A percentile compares a stretch with the other conserved stretches of the same genome.
These are phyloP conservation scores for Junonia oenone DNA, from an alignment of 2,888 invertebrate genomes.

Conservation along the genomic window DNA sequence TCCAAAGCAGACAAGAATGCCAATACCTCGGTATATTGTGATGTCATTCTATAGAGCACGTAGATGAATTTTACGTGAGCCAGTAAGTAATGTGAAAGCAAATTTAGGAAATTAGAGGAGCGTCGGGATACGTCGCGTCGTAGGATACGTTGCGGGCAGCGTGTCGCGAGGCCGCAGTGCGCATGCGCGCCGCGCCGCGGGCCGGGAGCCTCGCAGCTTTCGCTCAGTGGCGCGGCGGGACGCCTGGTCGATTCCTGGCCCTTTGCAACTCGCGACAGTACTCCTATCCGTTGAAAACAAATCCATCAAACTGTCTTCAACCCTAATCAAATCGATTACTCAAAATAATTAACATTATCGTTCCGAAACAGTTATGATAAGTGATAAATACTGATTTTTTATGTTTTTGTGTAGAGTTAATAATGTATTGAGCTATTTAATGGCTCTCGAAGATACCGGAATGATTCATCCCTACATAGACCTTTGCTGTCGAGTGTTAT, in stretches of 20 bases:
- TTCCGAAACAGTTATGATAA: constrained; percentile 19
- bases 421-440: constrained; percentile 13
- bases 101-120: constrained; percentile 24
- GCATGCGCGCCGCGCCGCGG: constrained; percentile 61
- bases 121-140: constrained; percentile 28
- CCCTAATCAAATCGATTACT: neutral
- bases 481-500: constrained; percentile 7
- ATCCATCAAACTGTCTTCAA: constrained; percentile 42
- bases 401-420: constrained; percentile 1
- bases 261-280: constrained; percentile 57
- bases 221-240: constrained; percentile 75
- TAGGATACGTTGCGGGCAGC: constrained; percentile 44
- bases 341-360: neutral
- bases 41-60: constrained; percentile 22
- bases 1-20: constrained; percentile 24
- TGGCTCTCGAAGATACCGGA: constrained; percentile 13
- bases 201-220: constrained; percentile 54
- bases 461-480: constrained; percentile 25
- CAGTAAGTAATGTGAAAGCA: constrained; percentile 40
- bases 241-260: constrained; percentile 73
- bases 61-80: constrained; percentile 28
- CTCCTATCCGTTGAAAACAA: constrained; percentile 41
- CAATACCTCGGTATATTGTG: constrained; percentile 32
- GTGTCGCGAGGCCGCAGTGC: constrained; percentile 44
- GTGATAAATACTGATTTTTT: constrained; percentile 4